Evolutionary conservation across 2,797 vertebrate species (phyloP).

Genomic region (Cryptoblepharus egeriae): DNA sequence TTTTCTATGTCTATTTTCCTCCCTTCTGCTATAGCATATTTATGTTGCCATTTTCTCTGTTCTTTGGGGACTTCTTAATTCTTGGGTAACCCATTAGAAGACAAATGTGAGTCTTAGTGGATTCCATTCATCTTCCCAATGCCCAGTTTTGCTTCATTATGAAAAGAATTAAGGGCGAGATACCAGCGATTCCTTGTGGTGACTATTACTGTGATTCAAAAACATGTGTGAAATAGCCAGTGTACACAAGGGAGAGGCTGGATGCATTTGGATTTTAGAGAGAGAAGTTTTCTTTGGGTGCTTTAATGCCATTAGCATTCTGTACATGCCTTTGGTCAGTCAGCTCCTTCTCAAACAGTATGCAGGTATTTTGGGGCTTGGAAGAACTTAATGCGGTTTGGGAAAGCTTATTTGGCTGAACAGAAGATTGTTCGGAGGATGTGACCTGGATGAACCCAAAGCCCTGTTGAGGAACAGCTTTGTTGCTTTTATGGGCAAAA

Average conservation of each 20-base stretch:
- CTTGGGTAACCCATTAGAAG: neutral
- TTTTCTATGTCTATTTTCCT: too few relatives aligned
- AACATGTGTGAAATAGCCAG: neutral
- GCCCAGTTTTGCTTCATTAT: neutral
- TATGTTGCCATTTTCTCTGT: neutral
- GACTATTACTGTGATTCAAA: neutral
- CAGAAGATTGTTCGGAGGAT: neutral
- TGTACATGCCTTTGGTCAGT: neutral
- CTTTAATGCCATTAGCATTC: neutral
- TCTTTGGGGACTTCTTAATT: neutral
- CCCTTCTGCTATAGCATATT: neutral
- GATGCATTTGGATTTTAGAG: neutral
- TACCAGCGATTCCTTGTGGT: neutral
- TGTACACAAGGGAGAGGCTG: neutral
- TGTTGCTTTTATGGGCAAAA: neutral
- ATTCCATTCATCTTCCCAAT: neutral
- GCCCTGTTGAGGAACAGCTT: neutral
- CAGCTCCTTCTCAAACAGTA: neutral
- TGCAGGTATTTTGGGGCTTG: neutral
- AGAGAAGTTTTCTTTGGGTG: neutral
- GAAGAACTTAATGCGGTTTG: neutral
- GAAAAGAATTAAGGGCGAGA: constrained; percentile 6
- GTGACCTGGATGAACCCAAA: constrained; percentile 21
- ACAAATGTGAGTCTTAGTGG: accelerated
- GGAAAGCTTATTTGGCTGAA: constrained; percentile 26